Conservation (phyloP, 92 coral and sea anemone genomes). For the Parazoanthus atlanticus region DNA sequence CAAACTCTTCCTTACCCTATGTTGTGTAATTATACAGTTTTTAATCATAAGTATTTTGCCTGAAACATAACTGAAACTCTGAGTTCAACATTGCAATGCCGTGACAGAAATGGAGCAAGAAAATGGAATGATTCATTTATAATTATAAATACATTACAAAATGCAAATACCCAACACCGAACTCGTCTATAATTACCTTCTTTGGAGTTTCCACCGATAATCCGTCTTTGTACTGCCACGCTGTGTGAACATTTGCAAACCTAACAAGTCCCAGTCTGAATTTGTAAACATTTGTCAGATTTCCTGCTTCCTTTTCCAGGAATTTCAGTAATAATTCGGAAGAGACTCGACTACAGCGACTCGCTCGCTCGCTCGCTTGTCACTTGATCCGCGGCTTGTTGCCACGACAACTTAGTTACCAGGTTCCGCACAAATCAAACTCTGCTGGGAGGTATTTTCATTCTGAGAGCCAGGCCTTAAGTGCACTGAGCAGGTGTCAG, state of each 20-base stretch:
- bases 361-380: not conserved
- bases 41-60: constrained; percentile 5
- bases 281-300: not conserved
- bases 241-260: not conserved
- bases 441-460: constrained; percentile 9
- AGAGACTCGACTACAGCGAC: not conserved
- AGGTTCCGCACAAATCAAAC: not conserved
- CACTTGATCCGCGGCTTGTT: not conserved
- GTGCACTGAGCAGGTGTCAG: not conserved
- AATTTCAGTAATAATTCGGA: not conserved
- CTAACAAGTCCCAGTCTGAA: not conserved
- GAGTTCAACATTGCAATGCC: not conserved
- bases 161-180: not conserved
- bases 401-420: constrained; percentile 8
- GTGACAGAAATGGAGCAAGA: not conserved
- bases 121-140: not conserved
- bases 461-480: constrained; percentile 9
- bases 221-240: constrained; percentile 1
- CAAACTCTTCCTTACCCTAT: constrained; percentile 3
- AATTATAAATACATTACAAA: no score
- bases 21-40: not conserved
- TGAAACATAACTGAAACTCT: not conserved
- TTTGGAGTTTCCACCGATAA: not conserved
- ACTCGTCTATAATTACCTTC: constrained; percentile 5
- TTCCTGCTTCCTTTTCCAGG: not conserved